These are phyloP conservation scores for Acronicta alni DNA, from an alignment of 2,888 invertebrate genomes.

Conservation along the genomic window DNA sequence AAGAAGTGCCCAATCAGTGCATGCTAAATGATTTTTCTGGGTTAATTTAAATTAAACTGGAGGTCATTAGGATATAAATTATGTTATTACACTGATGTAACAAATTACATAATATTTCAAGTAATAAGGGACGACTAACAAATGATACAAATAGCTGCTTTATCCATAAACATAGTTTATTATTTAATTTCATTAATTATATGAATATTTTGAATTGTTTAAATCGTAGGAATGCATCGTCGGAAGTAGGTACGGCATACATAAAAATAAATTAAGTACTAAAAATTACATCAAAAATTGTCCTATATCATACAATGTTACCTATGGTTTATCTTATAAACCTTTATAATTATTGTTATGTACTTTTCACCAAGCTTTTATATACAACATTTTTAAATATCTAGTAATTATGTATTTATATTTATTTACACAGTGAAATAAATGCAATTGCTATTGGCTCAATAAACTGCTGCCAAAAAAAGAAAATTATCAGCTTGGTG, in stretches of 20 bases:
- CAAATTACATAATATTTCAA: neutral
- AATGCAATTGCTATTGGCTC: constrained; percentile 70
- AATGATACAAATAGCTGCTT: constrained; percentile 54
- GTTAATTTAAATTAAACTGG: neutral
- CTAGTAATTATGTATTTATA: constrained; percentile 57
- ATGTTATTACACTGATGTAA: no score
- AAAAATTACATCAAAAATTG: constrained; percentile 75
- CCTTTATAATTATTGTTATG: constrained; percentile 70
- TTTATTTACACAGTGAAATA: constrained; percentile 68
- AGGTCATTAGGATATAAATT: no score
- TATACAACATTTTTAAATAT: constrained; percentile 69
- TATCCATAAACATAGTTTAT: constrained; percentile 83
- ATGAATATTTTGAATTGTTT: constrained; percentile 81
- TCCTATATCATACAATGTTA: constrained; percentile 75
- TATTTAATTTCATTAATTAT: constrained; percentile 65
- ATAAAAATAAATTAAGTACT: constrained; percentile 87
- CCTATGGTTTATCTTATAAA: constrained; percentile 84
- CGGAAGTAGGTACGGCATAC: constrained; percentile 73
- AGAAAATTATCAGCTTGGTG: constrained; percentile 51
- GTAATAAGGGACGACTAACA: constrained; percentile 20
- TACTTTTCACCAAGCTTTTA: constrained; percentile 76
- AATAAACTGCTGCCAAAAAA: constrained; percentile 32
- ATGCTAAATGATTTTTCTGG: no score
- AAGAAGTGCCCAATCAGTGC: no score
- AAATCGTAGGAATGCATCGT: constrained; percentile 85